A percentile compares a stretch with the other conserved stretches of the same genome.
Evolutionary conservation across 1,140 invertebrate species (phyloP).

Genomic region (Euborellia annulipes): DNA sequence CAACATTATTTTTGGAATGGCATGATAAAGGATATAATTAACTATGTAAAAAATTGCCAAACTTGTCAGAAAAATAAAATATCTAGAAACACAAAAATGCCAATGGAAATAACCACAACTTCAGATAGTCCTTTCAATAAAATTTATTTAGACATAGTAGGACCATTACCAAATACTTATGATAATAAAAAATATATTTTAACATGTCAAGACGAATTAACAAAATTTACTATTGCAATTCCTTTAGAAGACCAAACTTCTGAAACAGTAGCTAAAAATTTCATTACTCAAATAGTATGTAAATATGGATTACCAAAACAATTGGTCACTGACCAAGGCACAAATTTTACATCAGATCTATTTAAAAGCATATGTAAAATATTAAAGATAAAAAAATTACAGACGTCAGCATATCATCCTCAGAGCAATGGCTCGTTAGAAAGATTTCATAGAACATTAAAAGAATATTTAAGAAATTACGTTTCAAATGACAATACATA

Average conservation of each 20-base stretch:
- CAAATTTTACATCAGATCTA: constrained; percentile 16
- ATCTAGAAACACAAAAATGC: not conserved
- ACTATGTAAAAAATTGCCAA: constrained; percentile 5
- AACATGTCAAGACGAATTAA: constrained; percentile 20
- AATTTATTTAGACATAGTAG: constrained; percentile 19
- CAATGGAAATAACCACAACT: constrained; percentile 14
- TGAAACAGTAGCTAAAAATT: constrained; percentile 15
- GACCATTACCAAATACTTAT: constrained; percentile 15
- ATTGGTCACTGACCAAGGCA: constrained; percentile 22
- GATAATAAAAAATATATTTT: constrained; percentile 20
- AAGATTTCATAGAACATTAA: constrained; percentile 16
- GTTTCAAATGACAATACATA: constrained; percentile 13
- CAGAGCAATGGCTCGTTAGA: constrained; percentile 19
- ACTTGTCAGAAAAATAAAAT: constrained; percentile 8
- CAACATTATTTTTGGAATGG: not conserved
- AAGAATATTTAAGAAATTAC: constrained; percentile 19
- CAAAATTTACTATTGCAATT: constrained; percentile 16
- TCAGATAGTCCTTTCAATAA: constrained; percentile 11
- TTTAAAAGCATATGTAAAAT: constrained; percentile 17
- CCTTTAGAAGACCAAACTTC: constrained; percentile 17
- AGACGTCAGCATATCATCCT: constrained; percentile 17
- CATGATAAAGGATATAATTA: constrained; percentile 4
- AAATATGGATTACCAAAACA: constrained; percentile 19
- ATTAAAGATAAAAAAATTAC: constrained; percentile 18
- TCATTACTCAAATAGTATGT: constrained; percentile 19